Evolutionary conservation across 2,797 vertebrate species (phyloP), one percentile per base, ranked within the genome.

Genomic region (Pteronotus mesoamericanus): DNA sequence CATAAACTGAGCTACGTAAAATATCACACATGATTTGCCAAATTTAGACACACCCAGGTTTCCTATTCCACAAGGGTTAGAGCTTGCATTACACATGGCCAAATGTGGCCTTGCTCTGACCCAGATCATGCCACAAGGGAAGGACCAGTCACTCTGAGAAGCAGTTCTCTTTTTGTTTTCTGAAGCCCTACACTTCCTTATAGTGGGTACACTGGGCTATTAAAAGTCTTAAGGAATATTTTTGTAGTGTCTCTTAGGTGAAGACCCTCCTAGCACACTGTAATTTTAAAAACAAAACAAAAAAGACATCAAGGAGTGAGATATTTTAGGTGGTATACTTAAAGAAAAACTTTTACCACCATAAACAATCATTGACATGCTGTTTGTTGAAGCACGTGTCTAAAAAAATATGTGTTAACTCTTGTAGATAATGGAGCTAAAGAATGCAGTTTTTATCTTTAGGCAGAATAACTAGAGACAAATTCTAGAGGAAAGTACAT

Each of bases 341-440:
- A 96, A 89, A 97, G 85, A 96, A 94, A 98, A 89, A 79, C 14
- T 96, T 97, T 85, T 93, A 95, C 78, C 90, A 94, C 87, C 95
- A 59, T 97, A 97, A 98, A 96, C 72, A 97, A 85, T 77, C 82
- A 32, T 39, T 97, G 97, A 92, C 89, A 59, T 29, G 32, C 3
- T 96, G 94, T 98, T 98, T 98, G 98, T 96, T 97, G 94, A 97
- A 98, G 97, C 72, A 85, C 59, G 26, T 92, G 42, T 96, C 93
- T 97, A 85, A 55, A 96, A 97, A 96, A 94, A 77, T 32, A 78
- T 46, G 91, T 59, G 39, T 72, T 53, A 79, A 9, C 86, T 97
- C 93, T 96, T 77, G 92, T 0, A 97, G 93, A 95, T 97, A 91
- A 96, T 19, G 15, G 26, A 42, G 91, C 78, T 64, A 59, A 97